phyloP scores from a whole-genome alignment of 1,140 invertebrate species.

The Sarcophaga peregrina region DNA sequence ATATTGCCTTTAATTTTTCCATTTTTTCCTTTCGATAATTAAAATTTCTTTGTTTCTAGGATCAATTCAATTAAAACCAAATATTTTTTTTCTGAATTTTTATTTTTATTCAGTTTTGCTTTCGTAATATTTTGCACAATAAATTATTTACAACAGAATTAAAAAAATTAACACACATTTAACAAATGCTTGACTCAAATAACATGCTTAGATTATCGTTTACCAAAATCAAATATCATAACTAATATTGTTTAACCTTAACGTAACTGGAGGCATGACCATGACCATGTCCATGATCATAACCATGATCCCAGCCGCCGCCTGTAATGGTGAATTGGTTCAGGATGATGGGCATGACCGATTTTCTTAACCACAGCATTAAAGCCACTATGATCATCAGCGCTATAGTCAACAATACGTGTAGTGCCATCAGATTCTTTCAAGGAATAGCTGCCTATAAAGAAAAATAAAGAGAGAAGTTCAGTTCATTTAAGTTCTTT shows the following conservation, averaged over 20 bases:
- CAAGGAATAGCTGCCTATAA: slow-evolving; percentile 69
- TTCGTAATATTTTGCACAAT: too few species aligned
- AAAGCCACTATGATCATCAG: slow-evolving; percentile 68
- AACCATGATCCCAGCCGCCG: slow-evolving; percentile 45
- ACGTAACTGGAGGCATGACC: slow-evolving; percentile 57
- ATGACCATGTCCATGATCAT: slow-evolving; percentile 42
- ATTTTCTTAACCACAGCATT: slow-evolving; percentile 69
- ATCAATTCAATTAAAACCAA: too few species aligned
- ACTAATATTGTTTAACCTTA: slow-evolving; percentile 56
- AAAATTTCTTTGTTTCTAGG: too few species aligned
- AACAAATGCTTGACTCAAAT: too few species aligned
- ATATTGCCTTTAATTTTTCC: too few species aligned
- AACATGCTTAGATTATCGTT: too few species aligned
- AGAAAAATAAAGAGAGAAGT: slow-evolving; percentile 38
- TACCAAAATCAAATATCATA: too few species aligned
- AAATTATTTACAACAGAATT: too few species aligned
- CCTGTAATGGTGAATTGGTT: background rate
- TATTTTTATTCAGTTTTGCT: too few species aligned
- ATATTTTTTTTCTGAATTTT: too few species aligned
- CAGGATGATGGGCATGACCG: slow-evolving; percentile 68
- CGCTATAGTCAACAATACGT: slow-evolving; percentile 71
- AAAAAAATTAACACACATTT: too few species aligned
- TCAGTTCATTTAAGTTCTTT: background rate
- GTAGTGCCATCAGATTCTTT: slow-evolving; percentile 71
- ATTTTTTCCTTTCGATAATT: too few species aligned